phyloP scores from a whole-genome alignment of 92 coral and sea anemone species.

The Desmophyllum pertusum region DNA sequence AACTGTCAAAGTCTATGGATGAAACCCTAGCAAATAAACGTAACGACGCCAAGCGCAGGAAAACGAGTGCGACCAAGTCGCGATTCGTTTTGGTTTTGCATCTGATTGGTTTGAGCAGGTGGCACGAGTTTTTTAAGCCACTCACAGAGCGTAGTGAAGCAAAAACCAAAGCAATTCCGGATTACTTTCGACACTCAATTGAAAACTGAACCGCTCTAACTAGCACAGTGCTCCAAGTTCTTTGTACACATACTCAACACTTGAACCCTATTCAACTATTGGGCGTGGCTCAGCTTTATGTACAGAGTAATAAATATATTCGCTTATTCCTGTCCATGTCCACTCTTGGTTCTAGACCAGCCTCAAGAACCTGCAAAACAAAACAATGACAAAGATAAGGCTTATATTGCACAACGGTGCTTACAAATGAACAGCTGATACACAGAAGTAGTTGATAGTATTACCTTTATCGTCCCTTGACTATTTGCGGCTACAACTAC shows the following conservation, averaged over 20 bases:
- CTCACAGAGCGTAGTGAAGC: no score
- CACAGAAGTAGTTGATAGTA: not conserved
- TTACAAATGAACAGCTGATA: not conserved
- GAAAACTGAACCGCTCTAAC: no score
- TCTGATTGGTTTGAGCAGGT: no score
- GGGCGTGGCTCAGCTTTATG: not conserved
- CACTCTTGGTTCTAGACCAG: constrained; percentile 42
- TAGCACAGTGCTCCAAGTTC: not conserved
- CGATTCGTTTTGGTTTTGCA: no score
- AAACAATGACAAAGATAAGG: not conserved
- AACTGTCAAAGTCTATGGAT: no score
- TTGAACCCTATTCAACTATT: not conserved
- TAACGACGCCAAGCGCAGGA: no score
- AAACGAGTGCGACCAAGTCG: no score
- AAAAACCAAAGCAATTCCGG: no score
- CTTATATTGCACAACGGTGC: not conserved
- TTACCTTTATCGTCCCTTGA: constrained; percentile 97
- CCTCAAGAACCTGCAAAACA: constrained; percentile 62
- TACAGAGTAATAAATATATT: constrained; percentile 15
- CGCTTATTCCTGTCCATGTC: not conserved
- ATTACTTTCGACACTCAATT: no score
- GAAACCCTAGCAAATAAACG: no score
- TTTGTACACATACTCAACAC: not conserved
- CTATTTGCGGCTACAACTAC: constrained; percentile 98
- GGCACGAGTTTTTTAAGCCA: no score